Conservation (phyloP, 2,888 invertebrate species). For the Muschampia plurimacula region DNA sequence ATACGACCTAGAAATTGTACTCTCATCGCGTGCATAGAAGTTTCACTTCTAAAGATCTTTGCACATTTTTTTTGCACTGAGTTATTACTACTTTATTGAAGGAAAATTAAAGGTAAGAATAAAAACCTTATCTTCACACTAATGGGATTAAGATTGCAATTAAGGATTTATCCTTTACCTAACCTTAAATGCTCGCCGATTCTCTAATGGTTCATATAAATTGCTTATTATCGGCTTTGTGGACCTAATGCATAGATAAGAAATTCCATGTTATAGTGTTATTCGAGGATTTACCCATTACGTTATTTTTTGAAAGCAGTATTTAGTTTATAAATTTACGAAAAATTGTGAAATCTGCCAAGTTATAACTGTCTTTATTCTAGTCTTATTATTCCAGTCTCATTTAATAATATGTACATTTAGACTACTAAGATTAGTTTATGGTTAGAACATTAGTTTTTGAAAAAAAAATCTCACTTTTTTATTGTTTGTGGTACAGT, state of each 20-base stretch:
- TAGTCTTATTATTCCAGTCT: too few species aligned
- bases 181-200: constrained; percentile 73
- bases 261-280: constrained; percentile 11
- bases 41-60: too few species aligned
- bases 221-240: constrained; percentile 68
- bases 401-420: too few species aligned
- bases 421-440: too few species aligned
- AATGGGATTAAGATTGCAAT: constrained; percentile 44
- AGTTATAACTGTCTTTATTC: too few species aligned
- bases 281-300: neutral
- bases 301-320: neutral
- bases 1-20: too few species aligned
- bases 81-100: neutral
- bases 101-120: neutral
- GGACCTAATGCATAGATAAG: constrained; percentile 57
- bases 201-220: constrained; percentile 74
- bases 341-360: too few species aligned
- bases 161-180: constrained; percentile 53
- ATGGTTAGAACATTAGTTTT: too few species aligned
- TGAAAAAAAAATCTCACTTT: too few species aligned
- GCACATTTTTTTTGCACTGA: neutral
- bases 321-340: neutral
- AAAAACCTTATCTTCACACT: neutral
- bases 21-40: too few species aligned
- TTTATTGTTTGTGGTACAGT: too few species aligned